Base-by-base conservation (phyloP, 2,113 vertebrate genomes). In the Himantopus leucocephalus region DNA sequence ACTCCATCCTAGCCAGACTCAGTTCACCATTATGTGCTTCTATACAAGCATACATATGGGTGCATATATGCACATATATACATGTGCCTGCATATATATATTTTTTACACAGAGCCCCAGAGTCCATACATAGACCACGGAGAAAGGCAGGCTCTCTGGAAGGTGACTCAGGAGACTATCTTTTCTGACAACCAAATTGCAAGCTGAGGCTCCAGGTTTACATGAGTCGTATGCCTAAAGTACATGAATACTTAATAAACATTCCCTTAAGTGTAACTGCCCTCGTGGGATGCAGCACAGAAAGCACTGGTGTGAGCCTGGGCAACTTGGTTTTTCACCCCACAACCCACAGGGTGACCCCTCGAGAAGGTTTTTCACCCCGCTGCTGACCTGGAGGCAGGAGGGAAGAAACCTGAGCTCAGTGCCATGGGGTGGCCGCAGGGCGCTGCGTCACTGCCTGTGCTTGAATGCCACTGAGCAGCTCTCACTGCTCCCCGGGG, bases 381-480 rank as follows among this genome's bases (percentile, higher is more conserved):
- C 0, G 0, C 29, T 47, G 23, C 35, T 18, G 34, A 59, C 14
- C 27, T 21, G 10, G 14, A 45, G 9, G 20, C 14, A 4, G 32
- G 68, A 58, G 9, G 20, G 13, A 6, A 37, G 23, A 58, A 19
- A 12, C 8, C 45, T 10, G 7, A 68, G 47, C 53, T 47, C 12
- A 10, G 47, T 20, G 29, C 55, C 22, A 24, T 3, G 8, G 43
- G 11, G 21, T 8, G 26, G 35, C 35, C 0, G 1, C 32, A 27
- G 45, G 27, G 34, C 3, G 2, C 11, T 14, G 35, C 1, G 4
- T 50, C 37, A 29, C 34, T 27, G 26, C 18, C n/a, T 29, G 24
- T 7, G 34, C 37, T 27, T 5, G 0, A 23, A 39, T 14, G 45
- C 29, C 39, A 34, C 78, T 2, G 4, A 70, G n/a, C 39, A 14